These are phyloP conservation scores for Branchinecta sandiegonensis DNA, from an alignment of 2,888 invertebrate species.

Conservation along the genomic window DNA sequence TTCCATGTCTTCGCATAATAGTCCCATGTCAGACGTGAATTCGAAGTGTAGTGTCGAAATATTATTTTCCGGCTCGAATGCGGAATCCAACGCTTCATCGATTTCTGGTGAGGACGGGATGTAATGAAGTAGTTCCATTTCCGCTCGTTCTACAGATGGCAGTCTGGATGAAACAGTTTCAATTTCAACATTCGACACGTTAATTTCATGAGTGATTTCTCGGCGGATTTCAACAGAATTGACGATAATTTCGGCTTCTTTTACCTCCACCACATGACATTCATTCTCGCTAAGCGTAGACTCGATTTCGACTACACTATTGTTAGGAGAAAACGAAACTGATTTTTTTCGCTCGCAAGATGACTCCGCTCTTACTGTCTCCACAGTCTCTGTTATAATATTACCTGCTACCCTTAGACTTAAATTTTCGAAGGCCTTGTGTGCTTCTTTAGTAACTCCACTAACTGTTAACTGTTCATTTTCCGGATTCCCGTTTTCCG, in stretches of 20 bases:
- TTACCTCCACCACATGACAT: constrained; percentile 5
- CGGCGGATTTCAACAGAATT: constrained; percentile 52
- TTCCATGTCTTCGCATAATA: neutral
- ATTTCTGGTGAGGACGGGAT: constrained; percentile 18
- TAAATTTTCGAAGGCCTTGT: neutral
- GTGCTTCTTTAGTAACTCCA: neutral
- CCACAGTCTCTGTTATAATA: neutral
- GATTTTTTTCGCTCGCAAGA: neutral
- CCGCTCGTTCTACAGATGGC: constrained; percentile 20
- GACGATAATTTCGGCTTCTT: constrained; percentile 40
- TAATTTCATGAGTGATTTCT: constrained; percentile 28
- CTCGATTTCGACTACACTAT: constrained; percentile 15
- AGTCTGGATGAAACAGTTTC: constrained; percentile 14
- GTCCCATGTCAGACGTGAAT: neutral
- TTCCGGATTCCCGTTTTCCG: no score
- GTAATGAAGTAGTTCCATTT: constrained; percentile 21
- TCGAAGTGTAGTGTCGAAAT: neutral
- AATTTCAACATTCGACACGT: constrained; percentile 19
- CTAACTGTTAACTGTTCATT: no score
- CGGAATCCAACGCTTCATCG: neutral
- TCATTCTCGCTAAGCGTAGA: constrained; percentile 11
- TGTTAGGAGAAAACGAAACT: neutral
- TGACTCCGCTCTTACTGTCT: neutral
- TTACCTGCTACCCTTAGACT: neutral
- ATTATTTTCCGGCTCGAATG: neutral